Base-by-base conservation (phyloP, 1,140 invertebrate species). In the Cotesia chilonis region DNA sequence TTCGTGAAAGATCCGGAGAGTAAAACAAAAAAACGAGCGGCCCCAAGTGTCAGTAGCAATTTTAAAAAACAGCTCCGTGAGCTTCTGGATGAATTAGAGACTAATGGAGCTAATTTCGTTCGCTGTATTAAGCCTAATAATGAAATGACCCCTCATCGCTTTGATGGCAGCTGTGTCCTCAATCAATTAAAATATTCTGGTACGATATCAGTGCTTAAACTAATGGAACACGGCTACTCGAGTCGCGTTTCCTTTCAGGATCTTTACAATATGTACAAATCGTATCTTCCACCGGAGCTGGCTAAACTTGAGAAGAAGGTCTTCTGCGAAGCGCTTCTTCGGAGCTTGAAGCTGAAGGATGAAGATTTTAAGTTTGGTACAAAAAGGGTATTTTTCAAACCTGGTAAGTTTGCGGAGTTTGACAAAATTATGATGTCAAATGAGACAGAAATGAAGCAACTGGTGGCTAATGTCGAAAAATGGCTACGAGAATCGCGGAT, bases 341-440 rank as follows among this genome's bases (percentile, higher is more conserved):
- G 96, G 88, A 98, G 97, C 76, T 89, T 99, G 60, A 96, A 97
- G 52, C 87, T 99, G 7, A 94, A 94, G 79, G 93, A 96, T 75
- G 94, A 93, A 74, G 98, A 99, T 85, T 99, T 96, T 86, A 96
- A 96, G 83, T 99, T 99, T 88, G 98, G 98, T 35, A 89, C 98
- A 74, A 98, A 97, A 0, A 95, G 96, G 82, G 96, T 99, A 5
- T 99, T 99, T 87, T 99, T 99, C 89, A 90, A 96, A 20, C 96
- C 97, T 1, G 98, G 97, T 54, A 99, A 99, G 85, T 99, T 98
- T 88, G 94, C 96, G 0, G 97, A 99, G 87, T 99, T 99, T 88
- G 97, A 99, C 87, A 92, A 95, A 75, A 95, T 99, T 68, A 96
- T 99, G 94, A 93, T 93, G 78, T 96, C 95, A 1, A 97, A 99